phyloP scores from a whole-genome alignment of 2,113 vertebrate genomes.

The Pampusana beccarii region DNA sequence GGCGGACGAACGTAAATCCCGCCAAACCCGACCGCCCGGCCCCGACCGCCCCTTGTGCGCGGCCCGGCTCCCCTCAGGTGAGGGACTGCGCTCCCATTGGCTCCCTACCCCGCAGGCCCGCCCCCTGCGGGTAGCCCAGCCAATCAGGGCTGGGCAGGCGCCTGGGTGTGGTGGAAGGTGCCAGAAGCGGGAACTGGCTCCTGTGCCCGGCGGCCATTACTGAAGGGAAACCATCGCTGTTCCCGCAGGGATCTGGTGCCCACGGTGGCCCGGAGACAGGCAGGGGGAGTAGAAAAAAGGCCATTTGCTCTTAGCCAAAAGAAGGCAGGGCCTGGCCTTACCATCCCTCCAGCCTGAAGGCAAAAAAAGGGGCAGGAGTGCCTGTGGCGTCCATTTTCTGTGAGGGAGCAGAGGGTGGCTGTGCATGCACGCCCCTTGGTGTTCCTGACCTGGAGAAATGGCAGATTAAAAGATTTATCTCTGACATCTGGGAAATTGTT shows the following conservation, averaged over 20 bases:
- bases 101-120: background rate
- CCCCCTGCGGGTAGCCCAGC: background rate
- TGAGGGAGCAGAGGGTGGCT: background rate
- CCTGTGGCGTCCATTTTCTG: background rate
- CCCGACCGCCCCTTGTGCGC: no score
- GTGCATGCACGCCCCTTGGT: rapidly evolving
- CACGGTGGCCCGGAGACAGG: background rate
- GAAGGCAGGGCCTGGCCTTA: background rate
- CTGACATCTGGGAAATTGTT: background rate
- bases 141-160: background rate
- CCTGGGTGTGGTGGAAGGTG: background rate
- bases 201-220: rapidly evolving
- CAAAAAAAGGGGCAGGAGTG: background rate
- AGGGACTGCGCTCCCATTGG: background rate
- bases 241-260: rapidly evolving
- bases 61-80: background rate
- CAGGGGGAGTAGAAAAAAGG: background rate
- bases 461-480: background rate
- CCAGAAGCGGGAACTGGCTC: background rate
- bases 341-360: background rate
- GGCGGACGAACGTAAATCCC: rapidly evolving
- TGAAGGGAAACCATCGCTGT: rapidly evolving
- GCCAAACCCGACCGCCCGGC: no score
- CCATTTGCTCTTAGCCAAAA: background rate
- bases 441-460: background rate